Evolutionary conservation across 2,888 invertebrate genomes (phyloP).

Genomic region (Meghimatium bilineatum): DNA sequence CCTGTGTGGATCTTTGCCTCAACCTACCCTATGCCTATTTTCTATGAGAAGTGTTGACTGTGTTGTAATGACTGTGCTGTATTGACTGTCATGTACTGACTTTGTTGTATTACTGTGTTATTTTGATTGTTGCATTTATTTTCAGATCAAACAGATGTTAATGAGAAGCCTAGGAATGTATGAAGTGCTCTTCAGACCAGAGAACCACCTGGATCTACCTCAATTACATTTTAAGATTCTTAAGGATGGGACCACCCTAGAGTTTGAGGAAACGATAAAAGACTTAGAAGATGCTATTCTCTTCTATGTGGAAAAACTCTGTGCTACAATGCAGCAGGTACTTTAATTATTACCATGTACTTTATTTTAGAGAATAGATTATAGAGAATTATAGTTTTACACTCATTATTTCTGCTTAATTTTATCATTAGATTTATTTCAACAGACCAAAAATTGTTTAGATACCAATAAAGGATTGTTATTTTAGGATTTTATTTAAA

Average conservation of each 20-base stretch:
- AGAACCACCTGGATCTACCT: slow-evolving; percentile 73
- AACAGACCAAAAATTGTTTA: no score
- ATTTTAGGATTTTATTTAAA: no score
- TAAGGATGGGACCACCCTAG: slow-evolving; percentile 75
- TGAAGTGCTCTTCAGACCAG: slow-evolving; percentile 73
- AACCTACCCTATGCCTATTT: no score
- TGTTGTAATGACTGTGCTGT: no score
- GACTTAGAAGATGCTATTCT: slow-evolving; percentile 74
- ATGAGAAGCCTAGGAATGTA: slow-evolving; percentile 73
- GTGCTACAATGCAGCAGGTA: slow-evolving; percentile 71
- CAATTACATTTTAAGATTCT: slow-evolving; percentile 75
- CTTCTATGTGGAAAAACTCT: slow-evolving; percentile 72
- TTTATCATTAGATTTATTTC: no score
- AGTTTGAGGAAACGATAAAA: slow-evolving; percentile 75
- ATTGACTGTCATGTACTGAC: no score
- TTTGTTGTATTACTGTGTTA: no score
- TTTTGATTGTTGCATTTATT: no score
- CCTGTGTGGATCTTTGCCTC: no score
- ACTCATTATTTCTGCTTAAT: neutral
- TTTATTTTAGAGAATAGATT: no score
- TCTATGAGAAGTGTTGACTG: no score
- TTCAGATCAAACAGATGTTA: slow-evolving; percentile 74
- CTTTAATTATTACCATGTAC: neutral
- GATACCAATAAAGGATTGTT: no score
- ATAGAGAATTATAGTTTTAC: neutral